These are phyloP conservation scores for Hydrozoanthus gracilis DNA, from an alignment of 92 coral and sea anemone genomes.

Conservation along the genomic window DNA sequence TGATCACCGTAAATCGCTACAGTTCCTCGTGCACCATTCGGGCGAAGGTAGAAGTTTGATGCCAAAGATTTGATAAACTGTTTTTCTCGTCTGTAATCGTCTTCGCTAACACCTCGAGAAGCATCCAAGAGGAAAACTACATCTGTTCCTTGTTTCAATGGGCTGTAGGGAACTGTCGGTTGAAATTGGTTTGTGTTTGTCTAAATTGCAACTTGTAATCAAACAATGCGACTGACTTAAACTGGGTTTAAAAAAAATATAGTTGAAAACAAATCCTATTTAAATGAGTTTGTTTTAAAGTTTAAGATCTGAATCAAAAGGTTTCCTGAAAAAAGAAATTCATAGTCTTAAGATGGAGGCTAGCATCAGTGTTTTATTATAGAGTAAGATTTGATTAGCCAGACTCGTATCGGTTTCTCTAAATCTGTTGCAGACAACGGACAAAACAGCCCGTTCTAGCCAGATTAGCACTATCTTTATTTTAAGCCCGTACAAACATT, in stretches of 20 bases:
- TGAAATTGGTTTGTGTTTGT: not conserved
- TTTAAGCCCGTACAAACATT: no score
- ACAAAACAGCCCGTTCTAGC: no score
- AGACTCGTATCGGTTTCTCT: no score
- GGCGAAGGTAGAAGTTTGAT: conserved; percentile 56
- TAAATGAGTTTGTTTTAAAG: no score
- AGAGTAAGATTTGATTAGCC: no score
- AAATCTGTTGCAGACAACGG: no score
- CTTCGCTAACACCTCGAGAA: conserved; percentile 54
- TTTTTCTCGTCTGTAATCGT: conserved; percentile 60
- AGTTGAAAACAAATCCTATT: not conserved
- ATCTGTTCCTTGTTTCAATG: conserved; percentile 53
- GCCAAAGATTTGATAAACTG: conserved; percentile 64
- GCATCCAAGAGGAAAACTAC: conserved; percentile 76
- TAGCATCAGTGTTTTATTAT: no score
- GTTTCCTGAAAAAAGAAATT: no score
- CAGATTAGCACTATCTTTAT: no score
- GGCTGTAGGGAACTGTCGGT: conserved; percentile 18
- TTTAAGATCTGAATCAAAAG: no score
- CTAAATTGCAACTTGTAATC: not conserved
- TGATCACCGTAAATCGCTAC: conserved; percentile 60
- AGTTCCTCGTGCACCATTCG: conserved; percentile 69
- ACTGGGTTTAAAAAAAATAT: not conserved
- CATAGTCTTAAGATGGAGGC: no score
- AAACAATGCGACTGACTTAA: not conserved